A percentile compares a stretch with the other conserved stretches of the same genome.
Evolutionary conservation across 2,888 invertebrate genomes (phyloP).

Genomic region (Brachyptera risi): DNA sequence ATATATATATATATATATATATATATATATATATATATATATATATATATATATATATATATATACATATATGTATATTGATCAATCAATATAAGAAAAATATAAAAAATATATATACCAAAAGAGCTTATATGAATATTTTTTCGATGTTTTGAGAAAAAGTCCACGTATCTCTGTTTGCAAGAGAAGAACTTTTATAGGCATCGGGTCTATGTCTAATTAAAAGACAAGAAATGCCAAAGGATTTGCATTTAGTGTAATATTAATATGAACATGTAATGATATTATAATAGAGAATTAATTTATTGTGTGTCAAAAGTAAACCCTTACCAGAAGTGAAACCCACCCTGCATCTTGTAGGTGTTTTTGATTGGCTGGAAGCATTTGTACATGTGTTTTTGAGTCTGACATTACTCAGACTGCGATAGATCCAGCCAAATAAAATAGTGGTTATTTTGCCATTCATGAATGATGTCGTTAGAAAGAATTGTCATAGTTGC

Average conservation of each 20-base stretch:
- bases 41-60: no score
- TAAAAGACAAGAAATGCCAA: conserved; percentile 16
- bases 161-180: conserved; percentile 9
- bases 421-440: conserved; percentile 6
- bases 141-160: conserved; percentile 21
- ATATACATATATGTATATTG: conserved; percentile 9
- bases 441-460: not conserved
- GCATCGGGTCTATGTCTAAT: conserved; percentile 10
- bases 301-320: conserved; percentile 4
- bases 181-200: conserved; percentile 18
- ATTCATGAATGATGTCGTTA: conserved; percentile 4
- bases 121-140: conserved; percentile 19
- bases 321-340: no score
- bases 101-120: conserved; percentile 9
- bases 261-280: not conserved
- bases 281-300: not conserved
- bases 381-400: conserved; percentile 10
- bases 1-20: no score
- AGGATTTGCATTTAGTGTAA: conserved; percentile 17
- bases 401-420: not conserved
- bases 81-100: conserved; percentile 15
- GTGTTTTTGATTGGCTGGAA: conserved; percentile 1
- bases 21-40: no score
- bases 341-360: no score
- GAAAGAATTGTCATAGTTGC: not conserved